Evolutionary conservation across 2,888 invertebrate genomes (phyloP).

Genomic region (Ellobium chinense): DNA sequence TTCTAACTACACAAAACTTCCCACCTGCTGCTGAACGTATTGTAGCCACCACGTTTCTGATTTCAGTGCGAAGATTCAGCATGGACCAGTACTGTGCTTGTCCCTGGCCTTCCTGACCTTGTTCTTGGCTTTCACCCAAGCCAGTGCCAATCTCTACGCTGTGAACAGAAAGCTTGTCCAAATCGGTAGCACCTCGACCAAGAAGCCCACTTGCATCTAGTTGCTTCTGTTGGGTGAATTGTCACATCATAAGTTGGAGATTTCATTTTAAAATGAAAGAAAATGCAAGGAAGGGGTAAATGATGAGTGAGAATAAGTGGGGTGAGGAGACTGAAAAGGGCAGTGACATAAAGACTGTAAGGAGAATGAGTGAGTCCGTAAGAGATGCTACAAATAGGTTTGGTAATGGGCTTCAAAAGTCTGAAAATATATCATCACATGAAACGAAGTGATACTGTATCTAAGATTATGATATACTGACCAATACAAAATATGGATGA

Average conservation of each 20-base stretch:
- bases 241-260: too few relatives aligned
- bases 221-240: too few relatives aligned
- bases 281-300: neutral
- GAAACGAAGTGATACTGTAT: too few relatives aligned
- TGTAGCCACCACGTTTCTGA: slow-evolving; percentile 55
- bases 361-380: too few relatives aligned
- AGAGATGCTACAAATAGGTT: too few relatives aligned
- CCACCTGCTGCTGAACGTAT: slow-evolving; percentile 37
- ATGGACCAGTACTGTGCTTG: slow-evolving; percentile 46
- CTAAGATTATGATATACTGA: too few relatives aligned
- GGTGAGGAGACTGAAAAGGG: neutral
- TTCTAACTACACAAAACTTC: too few relatives aligned
- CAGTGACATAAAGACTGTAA: too few relatives aligned
- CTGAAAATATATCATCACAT: too few relatives aligned
- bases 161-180: neutral
- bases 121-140: neutral
- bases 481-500: too few relatives aligned
- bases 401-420: too few relatives aligned
- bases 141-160: neutral
- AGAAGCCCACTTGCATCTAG: slow-evolving; percentile 46
- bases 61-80: slow-evolving; percentile 59
- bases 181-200: slow-evolving; percentile 20
- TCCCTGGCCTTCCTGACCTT: slow-evolving; percentile 17
- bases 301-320: neutral
- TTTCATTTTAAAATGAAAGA: too few relatives aligned